Conservation (phyloP, 2,113 vertebrate species). For the Nicator chloris region DNA sequence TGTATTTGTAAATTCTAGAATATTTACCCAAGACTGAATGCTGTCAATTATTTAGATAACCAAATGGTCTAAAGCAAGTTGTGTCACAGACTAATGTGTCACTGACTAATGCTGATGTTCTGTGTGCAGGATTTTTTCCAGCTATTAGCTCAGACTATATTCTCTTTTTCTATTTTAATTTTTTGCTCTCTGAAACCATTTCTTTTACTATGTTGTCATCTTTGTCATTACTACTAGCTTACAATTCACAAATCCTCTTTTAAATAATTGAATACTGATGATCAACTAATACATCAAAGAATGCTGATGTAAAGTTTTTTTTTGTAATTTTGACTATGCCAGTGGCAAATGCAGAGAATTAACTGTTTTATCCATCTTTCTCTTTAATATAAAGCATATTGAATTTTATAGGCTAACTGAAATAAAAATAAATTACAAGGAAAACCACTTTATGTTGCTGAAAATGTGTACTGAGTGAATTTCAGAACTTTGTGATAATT, state of each 20-base stretch:
- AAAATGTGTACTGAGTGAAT: not conserved
- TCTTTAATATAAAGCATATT: not conserved
- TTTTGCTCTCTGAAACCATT: not conserved
- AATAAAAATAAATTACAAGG: conserved; percentile 17
- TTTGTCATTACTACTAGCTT: not conserved
- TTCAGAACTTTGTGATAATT: not conserved
- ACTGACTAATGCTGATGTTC: not conserved
- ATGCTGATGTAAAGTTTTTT: not conserved
- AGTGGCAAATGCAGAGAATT: not conserved
- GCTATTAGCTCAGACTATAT: not conserved
- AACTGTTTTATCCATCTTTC: not conserved
- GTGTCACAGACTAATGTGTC: not conserved
- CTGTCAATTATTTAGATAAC: not conserved
- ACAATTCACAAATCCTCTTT: not conserved
- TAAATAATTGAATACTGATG: not conserved
- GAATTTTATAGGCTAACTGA: not conserved
- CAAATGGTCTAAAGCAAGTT: not conserved
- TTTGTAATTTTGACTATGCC: not conserved
- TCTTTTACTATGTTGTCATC: not conserved
- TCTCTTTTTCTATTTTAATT: not conserved
- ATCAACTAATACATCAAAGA: not conserved
- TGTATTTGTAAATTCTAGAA: not conserved
- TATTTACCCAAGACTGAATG: not conserved
- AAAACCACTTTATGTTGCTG: not conserved
- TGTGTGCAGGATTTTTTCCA: not conserved